Conservation (phyloP, 2,113 vertebrate species). For the Columbina picui region DNA sequence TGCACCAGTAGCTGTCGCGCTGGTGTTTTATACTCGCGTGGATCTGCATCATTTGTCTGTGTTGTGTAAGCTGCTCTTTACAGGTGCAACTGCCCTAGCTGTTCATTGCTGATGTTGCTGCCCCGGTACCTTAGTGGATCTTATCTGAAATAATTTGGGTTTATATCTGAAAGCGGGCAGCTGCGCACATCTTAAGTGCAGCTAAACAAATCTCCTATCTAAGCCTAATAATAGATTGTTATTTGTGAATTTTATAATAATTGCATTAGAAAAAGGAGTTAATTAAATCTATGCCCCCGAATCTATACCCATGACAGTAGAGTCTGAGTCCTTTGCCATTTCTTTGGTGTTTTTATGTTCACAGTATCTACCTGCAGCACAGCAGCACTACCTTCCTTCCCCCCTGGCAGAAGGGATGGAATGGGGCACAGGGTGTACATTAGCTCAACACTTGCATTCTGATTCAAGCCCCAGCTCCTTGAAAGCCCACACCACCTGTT, state of each 20-base stretch:
- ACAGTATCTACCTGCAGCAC: neutral
- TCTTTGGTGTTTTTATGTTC: neutral
- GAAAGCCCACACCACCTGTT: neutral
- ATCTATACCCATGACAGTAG: neutral
- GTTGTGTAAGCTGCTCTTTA: neutral
- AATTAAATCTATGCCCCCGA: neutral
- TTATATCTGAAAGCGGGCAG: neutral
- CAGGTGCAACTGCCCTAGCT: neutral
- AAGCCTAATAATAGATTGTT: neutral
- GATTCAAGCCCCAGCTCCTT: neutral
- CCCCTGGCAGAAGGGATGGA: neutral
- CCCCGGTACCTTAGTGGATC: neutral
- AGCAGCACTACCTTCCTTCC: neutral
- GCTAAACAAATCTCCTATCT: neutral
- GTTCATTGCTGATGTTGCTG: neutral
- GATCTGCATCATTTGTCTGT: neutral
- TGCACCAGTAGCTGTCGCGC: neutral
- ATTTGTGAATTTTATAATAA: neutral
- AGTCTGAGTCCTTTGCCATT: neutral
- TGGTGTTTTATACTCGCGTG: neutral
- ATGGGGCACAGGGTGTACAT: accelerated
- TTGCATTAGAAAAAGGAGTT: neutral
- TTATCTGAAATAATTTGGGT: neutral
- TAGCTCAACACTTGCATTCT: neutral
- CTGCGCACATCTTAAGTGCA: neutral